phyloP scores from a whole-genome alignment of 2,888 invertebrate species.

The Xiphydria camelus region DNA sequence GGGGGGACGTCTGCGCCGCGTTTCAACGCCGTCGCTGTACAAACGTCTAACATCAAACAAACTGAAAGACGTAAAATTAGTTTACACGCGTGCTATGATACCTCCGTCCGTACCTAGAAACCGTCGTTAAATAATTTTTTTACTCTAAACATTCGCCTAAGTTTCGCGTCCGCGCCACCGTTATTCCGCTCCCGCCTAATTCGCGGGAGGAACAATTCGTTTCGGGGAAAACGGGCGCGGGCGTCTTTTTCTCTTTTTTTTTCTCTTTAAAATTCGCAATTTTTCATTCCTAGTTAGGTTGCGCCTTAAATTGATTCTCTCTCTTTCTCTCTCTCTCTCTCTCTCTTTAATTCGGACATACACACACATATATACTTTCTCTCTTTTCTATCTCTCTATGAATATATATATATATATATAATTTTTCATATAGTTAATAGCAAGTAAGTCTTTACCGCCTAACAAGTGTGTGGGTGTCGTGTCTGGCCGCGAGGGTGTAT shows the following conservation, averaged over 20 bases:
- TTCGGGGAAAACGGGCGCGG: slow-evolving; percentile 4
- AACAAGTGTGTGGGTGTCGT: slow-evolving; percentile 28
- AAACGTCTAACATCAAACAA: slow-evolving; percentile 38
- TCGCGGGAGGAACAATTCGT: no score
- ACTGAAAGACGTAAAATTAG: slow-evolving; percentile 28
- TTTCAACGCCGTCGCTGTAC: slow-evolving; percentile 11
- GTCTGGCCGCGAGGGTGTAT: slow-evolving; percentile 17
- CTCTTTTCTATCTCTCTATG: slow-evolving; percentile 7
- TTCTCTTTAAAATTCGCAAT: slow-evolving; percentile 24
- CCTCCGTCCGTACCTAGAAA: slow-evolving; percentile 17
- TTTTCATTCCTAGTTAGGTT: slow-evolving; percentile 16
- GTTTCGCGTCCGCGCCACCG: not conserved
- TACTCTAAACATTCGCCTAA: slow-evolving; percentile 19
- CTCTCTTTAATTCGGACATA: no score
- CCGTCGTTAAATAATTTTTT: slow-evolving; percentile 19
- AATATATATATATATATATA: slow-evolving; percentile 19
- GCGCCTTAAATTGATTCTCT: not conserved
- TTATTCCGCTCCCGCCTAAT: no score
- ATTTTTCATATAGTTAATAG: slow-evolving; percentile 26
- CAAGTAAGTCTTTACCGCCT: no score
- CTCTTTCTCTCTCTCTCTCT: not conserved
- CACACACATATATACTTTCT: not conserved
- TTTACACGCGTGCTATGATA: slow-evolving; percentile 23
- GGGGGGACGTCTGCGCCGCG: no score
- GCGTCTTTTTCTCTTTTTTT: not conserved